Conservation (phyloP, 2,888 invertebrate genomes). For the Flexamia atlantica region DNA sequence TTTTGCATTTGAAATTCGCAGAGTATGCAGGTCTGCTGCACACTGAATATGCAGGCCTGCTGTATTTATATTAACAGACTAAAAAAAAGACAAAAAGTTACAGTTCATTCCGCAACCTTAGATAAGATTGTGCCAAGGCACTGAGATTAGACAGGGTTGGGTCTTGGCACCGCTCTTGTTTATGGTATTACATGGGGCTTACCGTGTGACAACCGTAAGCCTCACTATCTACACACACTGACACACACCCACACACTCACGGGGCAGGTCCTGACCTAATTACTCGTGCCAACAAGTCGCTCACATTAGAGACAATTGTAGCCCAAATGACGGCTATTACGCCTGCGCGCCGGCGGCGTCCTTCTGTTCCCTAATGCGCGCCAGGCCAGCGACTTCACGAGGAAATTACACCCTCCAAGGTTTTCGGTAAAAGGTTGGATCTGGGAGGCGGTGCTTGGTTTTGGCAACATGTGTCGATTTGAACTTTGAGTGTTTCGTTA, state of each 20-base stretch:
- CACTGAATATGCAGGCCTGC: too few relatives aligned
- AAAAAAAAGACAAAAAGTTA: too few relatives aligned
- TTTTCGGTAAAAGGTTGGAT: not conserved
- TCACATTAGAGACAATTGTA: conserved; percentile 45
- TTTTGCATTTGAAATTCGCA: too few relatives aligned
- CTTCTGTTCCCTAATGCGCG: conserved; percentile 11
- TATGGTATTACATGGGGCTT: not conserved
- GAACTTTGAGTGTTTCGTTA: too few relatives aligned
- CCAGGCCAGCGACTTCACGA: not conserved
- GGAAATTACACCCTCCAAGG: conserved; percentile 3
- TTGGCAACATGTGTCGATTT: too few relatives aligned
- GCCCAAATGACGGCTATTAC: conserved; percentile 19
- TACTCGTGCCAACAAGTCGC: conserved; percentile 21
- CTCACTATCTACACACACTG: not conserved
- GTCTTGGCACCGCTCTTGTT: conserved; percentile 33
- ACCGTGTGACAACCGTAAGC: conserved; percentile 15
- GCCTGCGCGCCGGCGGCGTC: not conserved
- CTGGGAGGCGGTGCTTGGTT: too few relatives aligned
- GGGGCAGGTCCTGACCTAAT: conserved; percentile 33
- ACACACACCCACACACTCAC: not conserved
- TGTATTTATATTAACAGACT: too few relatives aligned
- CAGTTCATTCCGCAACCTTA: too few relatives aligned
- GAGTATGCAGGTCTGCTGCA: too few relatives aligned
- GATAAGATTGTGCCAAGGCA: too few relatives aligned
- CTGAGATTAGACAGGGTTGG: not conserved